phyloP scores from a whole-genome alignment of 2,888 invertebrate genomes.

The Drosophila infuscata region DNA sequence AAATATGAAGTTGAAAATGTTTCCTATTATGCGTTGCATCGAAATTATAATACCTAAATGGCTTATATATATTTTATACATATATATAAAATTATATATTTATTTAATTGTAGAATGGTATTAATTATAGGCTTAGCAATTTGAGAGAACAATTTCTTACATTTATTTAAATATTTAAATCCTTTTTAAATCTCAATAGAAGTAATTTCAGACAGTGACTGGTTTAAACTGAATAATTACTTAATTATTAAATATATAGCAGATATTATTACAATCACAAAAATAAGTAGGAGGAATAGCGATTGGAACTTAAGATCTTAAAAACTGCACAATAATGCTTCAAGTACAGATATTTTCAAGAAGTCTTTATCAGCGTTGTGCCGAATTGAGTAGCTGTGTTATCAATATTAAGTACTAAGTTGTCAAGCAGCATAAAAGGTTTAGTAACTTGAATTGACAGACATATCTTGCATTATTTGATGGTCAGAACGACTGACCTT shows the following conservation, averaged over 20 bases:
- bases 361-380: neutral
- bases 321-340: neutral
- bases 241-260: too few relatives aligned
- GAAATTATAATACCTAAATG: too few relatives aligned
- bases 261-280: neutral
- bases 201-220: neutral
- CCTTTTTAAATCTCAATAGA: neutral
- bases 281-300: neutral
- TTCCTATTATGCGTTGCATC: too few relatives aligned
- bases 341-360: neutral
- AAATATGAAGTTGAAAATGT: too few relatives aligned
- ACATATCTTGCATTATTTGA: conserved; percentile 4
- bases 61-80: too few relatives aligned
- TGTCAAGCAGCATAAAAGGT: neutral
- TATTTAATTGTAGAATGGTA: neutral
- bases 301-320: neutral
- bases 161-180: neutral
- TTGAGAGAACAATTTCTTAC: neutral
- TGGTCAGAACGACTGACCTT: conserved; percentile 1
- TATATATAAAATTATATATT: neutral
- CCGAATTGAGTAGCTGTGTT: neutral
- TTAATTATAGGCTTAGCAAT: neutral
- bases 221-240: neutral
- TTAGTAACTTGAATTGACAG: neutral
- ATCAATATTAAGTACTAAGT: neutral